phyloP scores from a whole-genome alignment of 2,888 invertebrate genomes.

The Cyaniris semiargus region DNA sequence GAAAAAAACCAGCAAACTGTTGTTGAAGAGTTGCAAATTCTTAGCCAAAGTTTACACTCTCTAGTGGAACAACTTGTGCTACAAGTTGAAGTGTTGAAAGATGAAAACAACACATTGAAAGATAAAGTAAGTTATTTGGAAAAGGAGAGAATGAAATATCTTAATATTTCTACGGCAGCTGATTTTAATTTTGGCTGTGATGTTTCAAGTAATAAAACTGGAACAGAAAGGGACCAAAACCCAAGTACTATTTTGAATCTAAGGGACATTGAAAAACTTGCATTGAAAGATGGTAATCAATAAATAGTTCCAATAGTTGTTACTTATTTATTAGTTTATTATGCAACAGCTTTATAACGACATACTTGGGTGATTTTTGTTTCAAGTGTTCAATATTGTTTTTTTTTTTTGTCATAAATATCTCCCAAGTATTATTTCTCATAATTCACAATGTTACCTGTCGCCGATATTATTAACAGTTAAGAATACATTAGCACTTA shows the following conservation, averaged over 20 bases:
- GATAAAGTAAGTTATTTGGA: constrained; percentile 80
- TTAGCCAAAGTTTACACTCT: constrained; percentile 82
- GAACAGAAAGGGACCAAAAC: constrained; percentile 34
- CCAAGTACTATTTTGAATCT: constrained; percentile 42
- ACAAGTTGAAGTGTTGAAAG: constrained; percentile 84
- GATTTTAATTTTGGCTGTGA: constrained; percentile 52
- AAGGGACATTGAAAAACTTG: constrained; percentile 21
- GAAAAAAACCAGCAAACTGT: constrained; percentile 83
- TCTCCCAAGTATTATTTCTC: not conserved
- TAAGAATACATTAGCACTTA: too few species aligned
- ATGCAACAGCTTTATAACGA: too few species aligned
- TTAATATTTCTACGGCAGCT: constrained; percentile 58
- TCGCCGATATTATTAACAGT: not conserved
- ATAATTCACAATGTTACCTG: not conserved
- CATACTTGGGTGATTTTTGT: too few species aligned
- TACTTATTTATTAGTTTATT: too few species aligned
- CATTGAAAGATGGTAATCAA: constrained; percentile 1
- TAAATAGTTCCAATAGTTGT: too few species aligned
- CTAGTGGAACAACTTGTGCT: constrained; percentile 80
- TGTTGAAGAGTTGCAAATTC: constrained; percentile 84
- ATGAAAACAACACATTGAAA: constrained; percentile 81
- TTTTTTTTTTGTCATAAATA: too few species aligned
- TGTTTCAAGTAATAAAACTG: constrained; percentile 43
- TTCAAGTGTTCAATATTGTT: too few species aligned
- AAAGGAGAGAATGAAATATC: constrained; percentile 72